These are phyloP conservation scores for Enteromius fasciolatus DNA, from an alignment of 2,797 vertebrate species.

Conservation along the genomic window DNA sequence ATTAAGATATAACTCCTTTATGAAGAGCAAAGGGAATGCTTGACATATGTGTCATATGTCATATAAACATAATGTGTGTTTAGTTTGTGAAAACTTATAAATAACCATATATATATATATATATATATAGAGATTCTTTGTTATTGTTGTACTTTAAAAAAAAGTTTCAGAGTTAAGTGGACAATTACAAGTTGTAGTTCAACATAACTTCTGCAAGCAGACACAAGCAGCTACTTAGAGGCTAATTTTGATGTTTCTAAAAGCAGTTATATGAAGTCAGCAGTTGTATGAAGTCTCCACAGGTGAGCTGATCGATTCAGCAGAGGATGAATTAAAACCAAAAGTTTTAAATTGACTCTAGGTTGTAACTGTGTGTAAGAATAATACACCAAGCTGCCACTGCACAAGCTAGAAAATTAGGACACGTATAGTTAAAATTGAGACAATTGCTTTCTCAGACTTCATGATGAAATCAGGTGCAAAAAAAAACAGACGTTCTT, in stretches of 20 bases:
- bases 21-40: not conserved
- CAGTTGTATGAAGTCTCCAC: not conserved
- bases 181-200: not conserved
- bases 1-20: not conserved
- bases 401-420: not conserved
- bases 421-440: constrained; percentile 4
- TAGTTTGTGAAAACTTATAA: not conserved
- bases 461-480: not conserved
- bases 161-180: not conserved
- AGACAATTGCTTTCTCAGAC: constrained; percentile 9
- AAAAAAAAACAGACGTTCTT: not conserved
- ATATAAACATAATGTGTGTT: not conserved
- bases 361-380: not conserved
- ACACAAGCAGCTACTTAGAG: not conserved
- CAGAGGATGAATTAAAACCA: not conserved
- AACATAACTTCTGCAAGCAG: not conserved
- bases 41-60: too few species aligned
- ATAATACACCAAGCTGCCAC: not conserved
- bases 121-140: too few species aligned
- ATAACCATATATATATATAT: not conserved
- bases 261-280: not conserved
- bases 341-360: not conserved
- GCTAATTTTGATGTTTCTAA: constrained; percentile 4
- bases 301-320: not conserved
- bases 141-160: not conserved